phyloP scores from a whole-genome alignment of 1,140 invertebrate genomes.

The Drosophila nasuta region DNA sequence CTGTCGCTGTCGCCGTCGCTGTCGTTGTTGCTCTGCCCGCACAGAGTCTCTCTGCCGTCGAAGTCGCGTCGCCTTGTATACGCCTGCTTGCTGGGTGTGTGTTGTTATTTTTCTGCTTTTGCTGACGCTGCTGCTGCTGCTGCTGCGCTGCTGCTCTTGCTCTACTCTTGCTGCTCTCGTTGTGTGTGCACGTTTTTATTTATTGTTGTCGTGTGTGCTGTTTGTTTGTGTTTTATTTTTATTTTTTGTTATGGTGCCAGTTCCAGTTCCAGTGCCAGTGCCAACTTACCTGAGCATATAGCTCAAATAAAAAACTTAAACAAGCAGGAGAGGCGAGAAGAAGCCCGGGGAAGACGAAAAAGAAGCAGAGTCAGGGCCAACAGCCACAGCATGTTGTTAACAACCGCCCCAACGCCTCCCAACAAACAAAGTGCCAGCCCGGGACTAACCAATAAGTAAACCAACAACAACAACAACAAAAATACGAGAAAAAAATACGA shows the following conservation, averaged over 20 bases:
- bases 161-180: constrained; percentile 39
- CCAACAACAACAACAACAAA: constrained; percentile 22
- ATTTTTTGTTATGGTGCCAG: constrained; percentile 49
- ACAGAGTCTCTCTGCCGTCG: constrained; percentile 8
- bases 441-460: constrained; percentile 56
- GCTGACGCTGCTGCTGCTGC: constrained; percentile 21
- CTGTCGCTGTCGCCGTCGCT: constrained; percentile 30
- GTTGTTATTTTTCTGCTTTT: constrained; percentile 27
- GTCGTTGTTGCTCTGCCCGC: constrained; percentile 1
- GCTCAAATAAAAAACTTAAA: constrained; percentile 72
- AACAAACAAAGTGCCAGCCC: constrained; percentile 26
- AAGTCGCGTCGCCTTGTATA: constrained; percentile 29
- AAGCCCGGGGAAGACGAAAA: background rate
- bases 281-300: constrained; percentile 50
- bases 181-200: constrained; percentile 57
- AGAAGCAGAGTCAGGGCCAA: constrained; percentile 12
- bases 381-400: constrained; percentile 27
- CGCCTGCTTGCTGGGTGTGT: constrained; percentile 12
- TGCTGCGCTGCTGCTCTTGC: constrained; percentile 32
- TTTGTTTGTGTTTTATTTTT: constrained; percentile 42
- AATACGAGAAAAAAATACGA: constrained; percentile 1
- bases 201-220: constrained; percentile 52
- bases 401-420: constrained; percentile 34
- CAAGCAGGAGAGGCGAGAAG: constrained; percentile 36
- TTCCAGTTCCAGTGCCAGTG: constrained; percentile 36